These are phyloP conservation scores for Spheniscus humboldti DNA, from an alignment of 2,797 vertebrate species.

Conservation along the genomic window DNA sequence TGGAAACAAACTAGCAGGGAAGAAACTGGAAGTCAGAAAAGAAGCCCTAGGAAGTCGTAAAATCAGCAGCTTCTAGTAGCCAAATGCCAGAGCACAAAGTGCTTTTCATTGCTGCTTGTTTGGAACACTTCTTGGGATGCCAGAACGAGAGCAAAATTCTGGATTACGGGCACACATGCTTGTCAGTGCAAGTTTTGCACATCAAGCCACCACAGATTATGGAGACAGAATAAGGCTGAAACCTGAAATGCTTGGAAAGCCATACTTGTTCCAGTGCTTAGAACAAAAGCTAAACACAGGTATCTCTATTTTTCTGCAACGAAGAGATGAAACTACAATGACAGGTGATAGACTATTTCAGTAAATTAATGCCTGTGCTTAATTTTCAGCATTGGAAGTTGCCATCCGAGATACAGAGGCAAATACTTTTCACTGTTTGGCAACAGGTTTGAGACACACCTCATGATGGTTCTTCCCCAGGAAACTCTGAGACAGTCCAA, in stretches of 20 bases:
- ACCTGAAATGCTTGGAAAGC: background rate
- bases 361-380: background rate
- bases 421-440: background rate
- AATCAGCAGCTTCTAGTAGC: background rate
- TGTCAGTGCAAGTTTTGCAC: background rate
- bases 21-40: background rate
- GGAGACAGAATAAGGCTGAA: background rate
- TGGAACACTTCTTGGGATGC: background rate
- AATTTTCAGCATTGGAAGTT: background rate
- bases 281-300: background rate
- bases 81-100: background rate
- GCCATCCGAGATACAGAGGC: background rate
- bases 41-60: background rate
- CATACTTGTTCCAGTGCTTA: background rate
- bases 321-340: background rate
- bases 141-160: background rate
- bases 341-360: background rate
- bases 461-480: background rate
- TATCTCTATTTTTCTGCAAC: background rate
- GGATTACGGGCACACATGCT: rapidly evolving
- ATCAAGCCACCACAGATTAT: background rate
- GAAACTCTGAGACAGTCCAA: background rate
- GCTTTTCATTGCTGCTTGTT: background rate
- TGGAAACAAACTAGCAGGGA: background rate
- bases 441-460: background rate